These are phyloP conservation scores for Callyntrura guangdongensis DNA, from an alignment of 2,888 invertebrate species.

Conservation along the genomic window DNA sequence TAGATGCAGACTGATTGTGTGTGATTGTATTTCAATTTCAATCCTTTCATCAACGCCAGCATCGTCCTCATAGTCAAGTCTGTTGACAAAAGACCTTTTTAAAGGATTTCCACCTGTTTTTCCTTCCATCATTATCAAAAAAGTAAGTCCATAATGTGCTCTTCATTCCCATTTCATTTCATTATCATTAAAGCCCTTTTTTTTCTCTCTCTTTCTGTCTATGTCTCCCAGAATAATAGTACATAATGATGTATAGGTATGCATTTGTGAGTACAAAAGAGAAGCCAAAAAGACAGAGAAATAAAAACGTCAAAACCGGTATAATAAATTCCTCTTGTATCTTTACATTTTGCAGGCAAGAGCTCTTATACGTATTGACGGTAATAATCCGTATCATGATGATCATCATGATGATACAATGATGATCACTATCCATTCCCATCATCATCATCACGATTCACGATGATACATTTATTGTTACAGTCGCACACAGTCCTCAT, in stretches of 20 bases:
- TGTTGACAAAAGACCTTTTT: slow-evolving; percentile 41
- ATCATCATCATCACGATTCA: background rate
- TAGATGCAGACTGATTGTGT: background rate
- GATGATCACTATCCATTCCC: no score
- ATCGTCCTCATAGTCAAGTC: background rate
- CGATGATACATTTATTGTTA: slow-evolving; percentile 36
- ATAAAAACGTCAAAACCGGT: slow-evolving; percentile 44
- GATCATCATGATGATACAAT: background rate
- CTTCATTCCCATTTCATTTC: background rate
- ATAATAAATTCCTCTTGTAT: slow-evolving; percentile 21
- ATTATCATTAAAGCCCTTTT: background rate
- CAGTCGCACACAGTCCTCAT: background rate
- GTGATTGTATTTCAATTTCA: slow-evolving; percentile 6
- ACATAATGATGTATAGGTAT: background rate
- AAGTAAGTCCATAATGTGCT: background rate
- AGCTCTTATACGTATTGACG: background rate
- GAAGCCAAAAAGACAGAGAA: slow-evolving; percentile 21
- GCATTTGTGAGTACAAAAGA: background rate
- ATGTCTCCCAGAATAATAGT: background rate
- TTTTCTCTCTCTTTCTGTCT: background rate
- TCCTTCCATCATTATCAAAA: slow-evolving; percentile 8
- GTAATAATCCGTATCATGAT: slow-evolving; percentile 40
- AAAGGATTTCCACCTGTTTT: slow-evolving; percentile 36
- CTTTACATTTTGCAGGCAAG: no score
- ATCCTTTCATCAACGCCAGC: background rate